These are phyloP conservation scores for Cephalopterus ornatus DNA, from an alignment of 2,113 vertebrate genomes.

Conservation along the genomic window DNA sequence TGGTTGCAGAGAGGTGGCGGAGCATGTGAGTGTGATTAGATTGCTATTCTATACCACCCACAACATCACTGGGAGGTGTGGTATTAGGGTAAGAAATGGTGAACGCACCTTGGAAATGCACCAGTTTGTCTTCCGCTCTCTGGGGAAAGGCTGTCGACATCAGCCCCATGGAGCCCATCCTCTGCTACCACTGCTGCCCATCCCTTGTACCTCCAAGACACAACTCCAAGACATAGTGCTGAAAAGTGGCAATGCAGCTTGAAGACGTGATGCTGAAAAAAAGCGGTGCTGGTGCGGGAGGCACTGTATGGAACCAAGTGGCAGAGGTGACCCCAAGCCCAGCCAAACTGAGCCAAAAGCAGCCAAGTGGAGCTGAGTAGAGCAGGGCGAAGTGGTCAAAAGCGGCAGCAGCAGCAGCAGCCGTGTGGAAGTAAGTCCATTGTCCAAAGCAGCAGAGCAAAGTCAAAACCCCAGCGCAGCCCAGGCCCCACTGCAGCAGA, in stretches of 20 bases:
- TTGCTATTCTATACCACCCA: fast-evolving
- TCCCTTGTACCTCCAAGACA: neutral
- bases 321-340: neutral
- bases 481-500: neutral
- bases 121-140: neutral
- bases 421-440: neutral
- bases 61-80: too few species aligned
- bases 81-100: neutral
- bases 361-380: neutral
- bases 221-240: neutral
- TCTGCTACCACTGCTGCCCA: neutral
- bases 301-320: neutral
- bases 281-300: neutral
- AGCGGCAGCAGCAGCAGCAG: neutral
- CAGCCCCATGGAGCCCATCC: neutral
- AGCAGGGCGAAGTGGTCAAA: neutral
- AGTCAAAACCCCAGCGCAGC: neutral
- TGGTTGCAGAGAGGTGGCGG: fast-evolving
- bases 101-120: fast-evolving
- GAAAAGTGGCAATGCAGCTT: neutral
- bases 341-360: neutral
- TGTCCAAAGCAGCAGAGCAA: neutral
- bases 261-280: neutral
- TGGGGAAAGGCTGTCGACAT: neutral
- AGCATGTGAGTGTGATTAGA: too few species aligned